phyloP scores from a whole-genome alignment of 2,888 invertebrate species.

The Mythimna loreyi region DNA sequence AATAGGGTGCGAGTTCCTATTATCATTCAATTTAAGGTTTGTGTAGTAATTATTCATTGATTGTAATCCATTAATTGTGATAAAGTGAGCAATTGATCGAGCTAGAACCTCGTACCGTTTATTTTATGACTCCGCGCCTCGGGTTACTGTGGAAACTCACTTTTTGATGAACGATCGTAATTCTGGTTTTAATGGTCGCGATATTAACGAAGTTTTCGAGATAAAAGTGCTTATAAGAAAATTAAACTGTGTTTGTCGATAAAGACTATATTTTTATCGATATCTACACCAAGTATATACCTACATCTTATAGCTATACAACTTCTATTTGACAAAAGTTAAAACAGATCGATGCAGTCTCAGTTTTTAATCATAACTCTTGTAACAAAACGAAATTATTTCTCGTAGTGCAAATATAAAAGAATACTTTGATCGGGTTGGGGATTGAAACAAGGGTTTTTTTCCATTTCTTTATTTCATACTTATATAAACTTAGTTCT shows the following conservation, averaged over 20 bases:
- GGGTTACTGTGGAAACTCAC: constrained; percentile 24
- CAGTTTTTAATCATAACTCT: constrained; percentile 2
- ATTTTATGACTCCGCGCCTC: constrained; percentile 35
- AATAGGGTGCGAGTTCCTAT: constrained; percentile 26
- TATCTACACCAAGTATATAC: not conserved
- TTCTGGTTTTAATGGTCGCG: constrained; percentile 35
- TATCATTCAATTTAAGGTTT: constrained; percentile 38
- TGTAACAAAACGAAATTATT: not conserved
- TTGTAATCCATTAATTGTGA: constrained; percentile 53
- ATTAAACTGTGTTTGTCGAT: constrained; percentile 20
- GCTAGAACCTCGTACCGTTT: constrained; percentile 35
- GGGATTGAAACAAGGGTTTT: constrained; percentile 26
- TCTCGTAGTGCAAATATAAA: constrained; percentile 23
- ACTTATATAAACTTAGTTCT: constrained; percentile 33
- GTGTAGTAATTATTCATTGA: constrained; percentile 59
- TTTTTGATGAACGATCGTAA: constrained; percentile 52
- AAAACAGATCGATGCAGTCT: not conserved
- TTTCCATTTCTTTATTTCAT: constrained; percentile 38
- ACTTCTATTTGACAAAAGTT: constrained; percentile 1
- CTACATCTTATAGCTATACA: not conserved
- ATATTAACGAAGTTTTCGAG: constrained; percentile 43
- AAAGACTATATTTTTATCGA: not conserved
- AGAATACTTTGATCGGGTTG: constrained; percentile 6
- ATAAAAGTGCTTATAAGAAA: constrained; percentile 32
- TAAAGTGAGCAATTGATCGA: constrained; percentile 43